phyloP scores from a whole-genome alignment of 2,888 invertebrate genomes.

The Hirudinaria manillensis region DNA sequence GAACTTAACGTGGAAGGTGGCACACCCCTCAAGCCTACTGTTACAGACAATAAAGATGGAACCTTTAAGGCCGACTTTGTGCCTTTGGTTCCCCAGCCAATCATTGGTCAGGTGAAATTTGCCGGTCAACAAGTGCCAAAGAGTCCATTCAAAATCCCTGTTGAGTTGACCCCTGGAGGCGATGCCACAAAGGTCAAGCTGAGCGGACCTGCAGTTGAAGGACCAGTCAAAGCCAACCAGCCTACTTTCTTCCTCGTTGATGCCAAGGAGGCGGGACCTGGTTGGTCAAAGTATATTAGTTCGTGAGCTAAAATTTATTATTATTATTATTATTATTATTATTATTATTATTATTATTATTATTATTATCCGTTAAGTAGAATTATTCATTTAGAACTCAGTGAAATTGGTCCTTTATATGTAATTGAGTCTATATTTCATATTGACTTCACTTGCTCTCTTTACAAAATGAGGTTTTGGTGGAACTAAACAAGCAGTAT shows the following conservation, averaged over 20 bases:
- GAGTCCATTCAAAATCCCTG: constrained; percentile 50
- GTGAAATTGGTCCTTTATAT: too few relatives aligned
- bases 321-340: too few relatives aligned
- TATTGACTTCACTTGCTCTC: too few relatives aligned
- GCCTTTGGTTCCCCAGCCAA: constrained; percentile 14
- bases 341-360: too few relatives aligned
- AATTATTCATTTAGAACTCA: too few relatives aligned
- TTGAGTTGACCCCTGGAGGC: neutral
- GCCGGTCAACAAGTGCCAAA: constrained; percentile 49
- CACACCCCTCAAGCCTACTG: constrained; percentile 12
- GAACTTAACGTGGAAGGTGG: constrained; percentile 20
- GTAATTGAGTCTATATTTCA: too few relatives aligned
- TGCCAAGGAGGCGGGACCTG: constrained; percentile 32
- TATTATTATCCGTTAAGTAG: too few relatives aligned
- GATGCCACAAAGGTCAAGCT: constrained; percentile 27
- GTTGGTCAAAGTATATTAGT: constrained; percentile 45
- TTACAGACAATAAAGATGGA: constrained; percentile 30
- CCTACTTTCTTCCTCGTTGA: constrained; percentile 33
- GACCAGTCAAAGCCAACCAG: constrained; percentile 19
- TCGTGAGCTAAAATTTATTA: too few relatives aligned
- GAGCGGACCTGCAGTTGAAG: constrained; percentile 32
- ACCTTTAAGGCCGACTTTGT: constrained; percentile 28
- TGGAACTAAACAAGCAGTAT: too few relatives aligned
- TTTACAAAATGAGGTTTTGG: too few relatives aligned
- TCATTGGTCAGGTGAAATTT: constrained; percentile 47